These are phyloP conservation scores for Gallirallus australis DNA, from an alignment of 2,797 vertebrate species.

Conservation along the genomic window DNA sequence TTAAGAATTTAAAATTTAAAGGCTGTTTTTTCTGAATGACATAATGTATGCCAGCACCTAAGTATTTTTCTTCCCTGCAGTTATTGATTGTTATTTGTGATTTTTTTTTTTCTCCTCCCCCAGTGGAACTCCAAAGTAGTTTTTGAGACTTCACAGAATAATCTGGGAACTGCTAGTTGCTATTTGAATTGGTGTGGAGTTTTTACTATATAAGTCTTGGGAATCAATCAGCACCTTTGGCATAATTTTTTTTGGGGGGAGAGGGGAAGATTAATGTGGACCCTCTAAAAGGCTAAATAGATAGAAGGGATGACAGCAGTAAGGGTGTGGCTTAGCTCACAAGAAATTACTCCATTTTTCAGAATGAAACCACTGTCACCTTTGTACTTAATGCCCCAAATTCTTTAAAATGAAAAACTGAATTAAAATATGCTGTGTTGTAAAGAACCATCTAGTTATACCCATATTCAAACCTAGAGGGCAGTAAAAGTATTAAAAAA, in stretches of 20 bases:
- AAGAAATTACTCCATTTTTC: not conserved
- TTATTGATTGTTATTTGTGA: not conserved
- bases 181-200: not conserved
- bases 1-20: not conserved
- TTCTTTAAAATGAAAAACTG: not conserved
- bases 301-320: not conserved
- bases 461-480: slow-evolving; percentile 34
- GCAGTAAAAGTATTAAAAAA: slow-evolving; percentile 27
- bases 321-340: not conserved
- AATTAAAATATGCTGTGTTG: not conserved
- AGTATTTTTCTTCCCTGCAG: not conserved
- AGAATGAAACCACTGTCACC: not conserved
- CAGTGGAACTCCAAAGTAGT: not conserved
- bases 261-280: not conserved
- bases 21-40: not conserved
- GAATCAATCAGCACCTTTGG: not conserved
- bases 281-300: not conserved
- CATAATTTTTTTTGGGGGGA: not conserved
- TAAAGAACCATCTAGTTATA: not conserved
- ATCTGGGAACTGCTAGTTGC: not conserved
- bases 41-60: not conserved
- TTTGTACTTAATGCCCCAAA: not conserved
- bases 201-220: not conserved
- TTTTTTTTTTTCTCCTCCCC: not conserved
- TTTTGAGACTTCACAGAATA: not conserved